A percentile compares a stretch with the other conserved stretches of the same genome.
phyloP scores from a whole-genome alignment of 2,113 vertebrate species.

The Burhinus oedicnemus region DNA sequence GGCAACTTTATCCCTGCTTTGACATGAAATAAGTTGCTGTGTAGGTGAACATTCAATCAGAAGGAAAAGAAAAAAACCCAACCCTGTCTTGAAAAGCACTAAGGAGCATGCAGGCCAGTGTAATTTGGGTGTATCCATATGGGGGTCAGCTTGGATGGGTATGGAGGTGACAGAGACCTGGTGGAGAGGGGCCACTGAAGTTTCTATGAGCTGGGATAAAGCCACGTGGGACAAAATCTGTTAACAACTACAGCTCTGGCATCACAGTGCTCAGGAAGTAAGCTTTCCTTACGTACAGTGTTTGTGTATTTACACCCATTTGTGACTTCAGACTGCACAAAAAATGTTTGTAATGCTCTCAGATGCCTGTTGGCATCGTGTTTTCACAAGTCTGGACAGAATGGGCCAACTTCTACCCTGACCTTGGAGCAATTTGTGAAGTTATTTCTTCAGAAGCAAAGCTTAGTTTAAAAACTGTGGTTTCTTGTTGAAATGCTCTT shows the following conservation, averaged over 20 bases:
- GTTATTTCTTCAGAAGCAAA: slow-evolving; percentile 2
- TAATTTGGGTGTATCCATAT: neutral
- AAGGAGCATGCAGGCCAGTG: neutral
- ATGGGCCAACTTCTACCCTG: neutral
- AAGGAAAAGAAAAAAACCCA: neutral
- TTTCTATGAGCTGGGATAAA: neutral
- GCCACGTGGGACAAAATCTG: neutral
- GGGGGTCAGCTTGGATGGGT: neutral
- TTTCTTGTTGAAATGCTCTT: neutral
- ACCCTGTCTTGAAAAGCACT: neutral
- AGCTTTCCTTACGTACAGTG: neutral
- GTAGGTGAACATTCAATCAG: neutral
- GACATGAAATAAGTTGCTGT: neutral
- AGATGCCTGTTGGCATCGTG: neutral
- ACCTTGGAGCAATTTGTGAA: neutral
- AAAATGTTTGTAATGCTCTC: neutral
- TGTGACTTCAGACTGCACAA: neutral
- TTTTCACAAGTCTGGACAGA: neutral
- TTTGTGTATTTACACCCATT: neutral
- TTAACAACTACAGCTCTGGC: neutral
- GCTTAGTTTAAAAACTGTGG: neutral
- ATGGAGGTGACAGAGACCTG: neutral
- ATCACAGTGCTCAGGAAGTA: neutral
- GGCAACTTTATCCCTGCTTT: neutral
- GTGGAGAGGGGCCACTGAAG: neutral